Evolutionary conservation across 2,888 invertebrate genomes (phyloP).

Genomic region (Drosophila niveifrons): DNA sequence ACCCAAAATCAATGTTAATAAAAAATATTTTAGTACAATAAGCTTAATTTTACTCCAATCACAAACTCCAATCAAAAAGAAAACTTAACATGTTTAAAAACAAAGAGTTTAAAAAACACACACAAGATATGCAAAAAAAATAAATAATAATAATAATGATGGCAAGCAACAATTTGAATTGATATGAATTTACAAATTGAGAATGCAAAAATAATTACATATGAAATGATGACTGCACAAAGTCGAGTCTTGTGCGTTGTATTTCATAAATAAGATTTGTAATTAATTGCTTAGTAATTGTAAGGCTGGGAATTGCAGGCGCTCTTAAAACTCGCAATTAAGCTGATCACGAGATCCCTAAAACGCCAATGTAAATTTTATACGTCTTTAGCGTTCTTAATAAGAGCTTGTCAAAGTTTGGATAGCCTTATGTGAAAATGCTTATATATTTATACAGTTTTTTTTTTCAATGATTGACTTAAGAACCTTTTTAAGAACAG

Average conservation of each 20-base stretch:
- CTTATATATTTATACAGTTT: neutral
- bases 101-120: conserved; percentile 15
- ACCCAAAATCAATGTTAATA: neutral
- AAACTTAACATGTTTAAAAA: conserved; percentile 16
- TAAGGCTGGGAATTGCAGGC: conserved; percentile 44
- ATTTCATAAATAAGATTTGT: conserved; percentile 10
- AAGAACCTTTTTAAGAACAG: neutral
- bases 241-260: conserved; percentile 23
- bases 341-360: neutral
- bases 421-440: neutral
- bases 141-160: conserved; percentile 30
- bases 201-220: conserved; percentile 17
- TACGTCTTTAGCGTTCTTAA: neutral
- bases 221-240: conserved; percentile 12
- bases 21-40: neutral
- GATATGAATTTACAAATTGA: conserved; percentile 19
- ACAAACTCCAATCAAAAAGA: conserved; percentile 33
- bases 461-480: neutral
- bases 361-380: neutral
- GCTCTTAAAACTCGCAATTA: neutral
- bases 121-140: conserved; percentile 50
- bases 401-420: neutral
- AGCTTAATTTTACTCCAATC: conserved; percentile 15
- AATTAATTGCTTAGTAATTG: conserved; percentile 1
- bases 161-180: conserved; percentile 40